Base-by-base conservation (phyloP, 2,888 invertebrate genomes). In the Yponomeuta sedellus region DNA sequence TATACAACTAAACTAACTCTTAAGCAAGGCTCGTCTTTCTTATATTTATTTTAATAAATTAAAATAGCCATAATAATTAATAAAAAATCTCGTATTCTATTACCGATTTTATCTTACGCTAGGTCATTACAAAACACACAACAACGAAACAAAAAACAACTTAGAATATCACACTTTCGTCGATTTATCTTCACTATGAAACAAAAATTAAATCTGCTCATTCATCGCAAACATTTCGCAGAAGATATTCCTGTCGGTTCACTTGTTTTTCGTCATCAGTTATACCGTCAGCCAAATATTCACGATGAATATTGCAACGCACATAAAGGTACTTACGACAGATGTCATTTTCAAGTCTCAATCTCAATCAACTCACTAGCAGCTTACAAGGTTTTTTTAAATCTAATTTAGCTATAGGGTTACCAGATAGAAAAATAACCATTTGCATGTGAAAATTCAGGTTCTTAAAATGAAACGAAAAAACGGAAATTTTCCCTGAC, bases 21-120 rank as follows among this genome's bases (percentile, higher is more conserved):
- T 89, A 91, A 91, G 90, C 90, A 89, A 89, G 87, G 90, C 88
- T 88, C 90, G 90, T 90, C 90, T 91, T 88, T 91, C 83, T 86
- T 86, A 86, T 80, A 83, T 86, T 87, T 83, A 82, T 81, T 77
- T 83, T 61, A 52, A 52, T 52, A 52, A 52, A 52, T 52, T 16
- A 52, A 52, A 52, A 52, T 12, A 52, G 34, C 34, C 5, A 34
- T 34, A 52, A 88, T 78, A 89, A 91, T 88, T 88, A 90, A 85
- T 89, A 87, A 83, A 85, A 80, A 80, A 82, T 74, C 72, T 64
- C 44, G 25, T 69, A 69, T 68, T 69, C 71, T 81, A 77, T 83
- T 78, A 77, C 79, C 83, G 85, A 88, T 75, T 77, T 81, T 82
- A 76, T 75, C 88, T 88, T 88, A 89, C 25, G 67, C 83, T 88